phyloP scores from a whole-genome alignment of 2,888 invertebrate genomes.

The Cantharis nigra region DNA sequence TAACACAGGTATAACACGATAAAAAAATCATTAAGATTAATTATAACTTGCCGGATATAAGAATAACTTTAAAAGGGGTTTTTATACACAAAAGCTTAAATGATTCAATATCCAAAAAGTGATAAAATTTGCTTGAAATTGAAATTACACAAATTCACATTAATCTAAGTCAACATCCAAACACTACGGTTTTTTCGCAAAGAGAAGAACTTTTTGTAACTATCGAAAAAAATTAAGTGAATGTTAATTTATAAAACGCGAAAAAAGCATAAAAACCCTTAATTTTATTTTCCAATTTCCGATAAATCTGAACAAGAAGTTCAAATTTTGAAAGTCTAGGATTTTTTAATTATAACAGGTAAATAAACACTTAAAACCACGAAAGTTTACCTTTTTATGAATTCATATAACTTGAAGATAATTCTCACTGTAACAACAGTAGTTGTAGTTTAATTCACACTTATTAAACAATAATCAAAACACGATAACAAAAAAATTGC shows the following conservation, averaged over 20 bases:
- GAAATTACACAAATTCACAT: neutral
- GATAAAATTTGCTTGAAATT: neutral
- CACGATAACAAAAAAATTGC: neutral
- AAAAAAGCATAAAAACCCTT: neutral
- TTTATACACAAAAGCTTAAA: neutral
- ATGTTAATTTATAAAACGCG: neutral
- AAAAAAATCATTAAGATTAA: constrained; percentile 14
- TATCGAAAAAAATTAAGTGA: neutral
- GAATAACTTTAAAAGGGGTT: neutral
- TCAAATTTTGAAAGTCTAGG: neutral
- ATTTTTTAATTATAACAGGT: neutral
- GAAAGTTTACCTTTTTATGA: neutral
- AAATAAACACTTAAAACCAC: neutral
- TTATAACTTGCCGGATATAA: neutral
- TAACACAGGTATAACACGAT: constrained; percentile 9
- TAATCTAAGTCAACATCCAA: neutral
- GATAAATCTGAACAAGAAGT: neutral
- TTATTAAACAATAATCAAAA: neutral
- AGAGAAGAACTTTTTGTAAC: neutral
- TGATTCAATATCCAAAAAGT: neutral
- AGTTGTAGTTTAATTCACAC: neutral
- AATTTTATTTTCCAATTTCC: neutral
- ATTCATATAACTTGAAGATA: neutral
- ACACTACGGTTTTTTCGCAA: neutral
- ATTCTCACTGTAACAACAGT: neutral